These are phyloP conservation scores for Cryptophagus acutangulus DNA, from an alignment of 2,888 invertebrate species.

Conservation along the genomic window DNA sequence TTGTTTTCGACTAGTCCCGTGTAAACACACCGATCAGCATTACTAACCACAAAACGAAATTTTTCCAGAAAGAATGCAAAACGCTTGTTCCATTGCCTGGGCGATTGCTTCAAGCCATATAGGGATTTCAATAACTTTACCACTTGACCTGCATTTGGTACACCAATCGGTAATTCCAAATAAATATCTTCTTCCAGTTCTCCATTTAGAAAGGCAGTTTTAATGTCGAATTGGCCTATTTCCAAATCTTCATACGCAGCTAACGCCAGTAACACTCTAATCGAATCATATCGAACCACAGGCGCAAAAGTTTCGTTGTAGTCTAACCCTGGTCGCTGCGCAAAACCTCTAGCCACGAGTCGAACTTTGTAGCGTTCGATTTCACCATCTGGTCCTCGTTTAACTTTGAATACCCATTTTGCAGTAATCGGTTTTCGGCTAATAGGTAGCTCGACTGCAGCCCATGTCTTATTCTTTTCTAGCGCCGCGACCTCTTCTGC, in stretches of 20 bases:
- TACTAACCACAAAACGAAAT: constrained; percentile 25
- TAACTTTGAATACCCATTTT: constrained; percentile 5
- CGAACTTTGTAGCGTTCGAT: no score
- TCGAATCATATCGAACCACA: not conserved
- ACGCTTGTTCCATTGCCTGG: constrained; percentile 32
- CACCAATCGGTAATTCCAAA: no score
- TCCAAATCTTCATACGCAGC: not conserved
- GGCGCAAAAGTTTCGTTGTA: constrained; percentile 5
- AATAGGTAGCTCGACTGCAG: no score
- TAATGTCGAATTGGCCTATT: constrained; percentile 4
- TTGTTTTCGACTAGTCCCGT: no score
- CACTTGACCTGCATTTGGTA: no score
- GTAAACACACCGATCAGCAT: constrained; percentile 33
- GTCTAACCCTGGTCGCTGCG: constrained; percentile 3
- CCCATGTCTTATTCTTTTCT: no score
- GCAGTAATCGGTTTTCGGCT: no score
- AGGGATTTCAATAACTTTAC: no score
- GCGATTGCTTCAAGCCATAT: constrained; percentile 38
- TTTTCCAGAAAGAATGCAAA: constrained; percentile 30
- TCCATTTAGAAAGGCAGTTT: constrained; percentile 4
- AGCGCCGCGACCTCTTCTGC: no score
- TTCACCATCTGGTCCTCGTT: not conserved
- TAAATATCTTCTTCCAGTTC: no score
- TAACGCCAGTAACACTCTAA: constrained; percentile 1
- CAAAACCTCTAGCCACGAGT: no score